A percentile compares a stretch with the other conserved stretches of the same genome.
These are phyloP conservation scores for Platichthys flesus DNA, from an alignment of 2,113 vertebrate genomes.

Conservation along the genomic window DNA sequence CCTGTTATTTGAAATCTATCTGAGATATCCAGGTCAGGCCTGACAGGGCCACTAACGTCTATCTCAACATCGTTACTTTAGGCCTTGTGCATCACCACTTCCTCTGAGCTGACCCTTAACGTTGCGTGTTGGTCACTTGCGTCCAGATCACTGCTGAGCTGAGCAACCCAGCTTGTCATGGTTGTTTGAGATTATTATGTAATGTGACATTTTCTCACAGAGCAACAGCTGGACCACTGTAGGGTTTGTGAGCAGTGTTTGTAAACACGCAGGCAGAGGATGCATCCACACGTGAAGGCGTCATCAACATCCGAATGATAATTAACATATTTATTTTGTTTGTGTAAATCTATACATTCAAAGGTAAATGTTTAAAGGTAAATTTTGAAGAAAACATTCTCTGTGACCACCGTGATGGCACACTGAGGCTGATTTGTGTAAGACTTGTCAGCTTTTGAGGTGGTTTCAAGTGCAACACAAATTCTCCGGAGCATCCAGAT, in stretches of 20 bases:
- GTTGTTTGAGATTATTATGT: slow-evolving; percentile 59
- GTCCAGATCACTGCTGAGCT: slow-evolving; percentile 9
- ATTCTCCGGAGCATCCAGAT: not conserved
- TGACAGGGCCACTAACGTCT: slow-evolving; percentile 3
- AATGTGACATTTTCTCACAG: slow-evolving; percentile 51
- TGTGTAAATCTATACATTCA: slow-evolving; percentile 4
- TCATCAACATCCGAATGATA: not conserved
- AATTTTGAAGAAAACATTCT: not conserved
- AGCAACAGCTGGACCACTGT: slow-evolving; percentile 59
- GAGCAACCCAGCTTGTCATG: slow-evolving; percentile 24
- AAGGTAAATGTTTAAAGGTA: no score
- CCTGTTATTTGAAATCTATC: not conserved
- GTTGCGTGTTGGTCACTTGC: slow-evolving; percentile 11
- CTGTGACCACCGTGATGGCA: not conserved
- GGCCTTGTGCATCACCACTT: slow-evolving; percentile 11
- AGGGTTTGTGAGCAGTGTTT: slow-evolving; percentile 19
- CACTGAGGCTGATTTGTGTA: not conserved
- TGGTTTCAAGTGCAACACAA: not conserved
- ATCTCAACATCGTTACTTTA: slow-evolving; percentile 23
- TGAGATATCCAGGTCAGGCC: slow-evolving; percentile 27
- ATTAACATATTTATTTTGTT: not conserved
- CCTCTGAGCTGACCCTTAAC: slow-evolving; percentile 18
- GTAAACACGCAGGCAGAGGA: slow-evolving; percentile 8
- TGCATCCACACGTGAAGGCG: slow-evolving; percentile 6
- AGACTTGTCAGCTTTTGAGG: not conserved